Base-by-base conservation (phyloP, 1,140 invertebrate species). In the Micrasema minimum region DNA sequence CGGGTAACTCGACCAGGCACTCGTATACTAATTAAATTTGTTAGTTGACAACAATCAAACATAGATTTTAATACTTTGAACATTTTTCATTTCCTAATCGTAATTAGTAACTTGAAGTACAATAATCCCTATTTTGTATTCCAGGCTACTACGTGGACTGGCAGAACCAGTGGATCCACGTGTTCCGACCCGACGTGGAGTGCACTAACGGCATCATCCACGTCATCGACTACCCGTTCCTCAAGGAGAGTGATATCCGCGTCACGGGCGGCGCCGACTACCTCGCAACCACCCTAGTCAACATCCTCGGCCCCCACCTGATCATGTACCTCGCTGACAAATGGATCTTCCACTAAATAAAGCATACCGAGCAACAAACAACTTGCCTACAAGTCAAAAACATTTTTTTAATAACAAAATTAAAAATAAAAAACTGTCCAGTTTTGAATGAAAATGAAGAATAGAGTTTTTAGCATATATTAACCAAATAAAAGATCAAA, bases 141-240 rank as follows among this genome's bases (percentile, higher is more conserved):
- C 18, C 84, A 93, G 93, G 90, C 78, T 95, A 94, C 82, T 88
- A 88, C 72, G 87, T 96, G 50, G 89, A 91, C 78, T 96, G 94
- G 94, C 90, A 93, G 74, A 90, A 90, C 22, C 87, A 90, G 77
- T 88, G 87, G 84, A 93, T 96, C 66, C 89, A 89, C 67, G 92
- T 97, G n/a, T 90, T 92, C 77, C 87, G 93, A 70, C 91, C 94
- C 1, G 94, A 97, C 80, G 92, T 97, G 1, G 91, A 94, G 77
- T 96, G 95, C 79, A 96, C 93, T 76, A 97, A 97, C 80, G 95
- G 95, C 31, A 91, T 96, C 61, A 96, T 97, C 72, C 95, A 97
- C 80, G 93, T 96, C 41, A 95, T 97, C 77, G 93, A 96, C 78
- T 85, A 83, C 67, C 93, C 94, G 11, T 89, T 97, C 72, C 82